These are phyloP conservation scores for Tursiops truncatus DNA, from an alignment of 2,113 vertebrate species.

Conservation along the genomic window DNA sequence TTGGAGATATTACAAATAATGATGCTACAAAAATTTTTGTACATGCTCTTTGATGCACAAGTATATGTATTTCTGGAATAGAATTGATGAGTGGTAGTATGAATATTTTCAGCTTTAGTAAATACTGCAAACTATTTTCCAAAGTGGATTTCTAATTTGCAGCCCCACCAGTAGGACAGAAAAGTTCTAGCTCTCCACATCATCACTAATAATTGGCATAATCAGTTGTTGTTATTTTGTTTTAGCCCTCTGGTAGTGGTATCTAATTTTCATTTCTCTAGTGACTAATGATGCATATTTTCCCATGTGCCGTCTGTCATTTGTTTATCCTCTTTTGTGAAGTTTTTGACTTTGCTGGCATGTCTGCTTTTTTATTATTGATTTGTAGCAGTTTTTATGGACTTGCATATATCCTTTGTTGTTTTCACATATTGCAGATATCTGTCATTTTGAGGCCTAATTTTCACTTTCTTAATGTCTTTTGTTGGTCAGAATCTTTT, in stretches of 20 bases:
- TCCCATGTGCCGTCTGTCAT: neutral
- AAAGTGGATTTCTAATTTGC: neutral
- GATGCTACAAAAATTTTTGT: neutral
- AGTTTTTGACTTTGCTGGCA: neutral
- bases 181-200: neutral
- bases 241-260: neutral
- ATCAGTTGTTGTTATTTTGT: neutral
- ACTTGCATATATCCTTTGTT: neutral
- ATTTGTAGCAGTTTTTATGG: neutral
- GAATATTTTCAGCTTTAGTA: neutral
- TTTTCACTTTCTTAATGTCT: neutral
- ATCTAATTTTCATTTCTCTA: neutral
- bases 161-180: neutral
- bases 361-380: neutral
- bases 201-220: neutral
- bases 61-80: neutral
- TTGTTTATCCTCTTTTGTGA: neutral
- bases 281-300: neutral
- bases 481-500: neutral
- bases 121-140: neutral
- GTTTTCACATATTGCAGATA: neutral
- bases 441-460: neutral
- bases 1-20: neutral
- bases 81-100: neutral
- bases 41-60: neutral